Conservation (phyloP, 2,797 vertebrate species). For the Halcyon chelicuti region DNA sequence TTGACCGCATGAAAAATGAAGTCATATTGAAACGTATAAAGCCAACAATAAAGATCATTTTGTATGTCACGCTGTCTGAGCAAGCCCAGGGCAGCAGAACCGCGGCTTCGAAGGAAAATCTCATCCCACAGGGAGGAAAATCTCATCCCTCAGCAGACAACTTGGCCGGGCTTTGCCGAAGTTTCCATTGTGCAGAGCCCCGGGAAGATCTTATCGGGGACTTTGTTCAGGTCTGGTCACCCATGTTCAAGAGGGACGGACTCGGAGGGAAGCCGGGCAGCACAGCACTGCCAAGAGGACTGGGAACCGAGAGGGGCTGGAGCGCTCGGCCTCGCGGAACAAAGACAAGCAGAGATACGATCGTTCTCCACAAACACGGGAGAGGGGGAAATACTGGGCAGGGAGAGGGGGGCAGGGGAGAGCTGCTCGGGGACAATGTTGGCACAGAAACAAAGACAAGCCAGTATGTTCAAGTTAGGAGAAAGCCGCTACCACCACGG, state of each 20-base stretch:
- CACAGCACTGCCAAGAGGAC: not conserved
- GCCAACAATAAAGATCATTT: not conserved
- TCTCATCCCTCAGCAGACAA: not conserved
- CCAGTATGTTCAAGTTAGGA: rapidly evolving
- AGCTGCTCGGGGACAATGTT: not conserved
- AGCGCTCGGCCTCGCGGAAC: not conserved
- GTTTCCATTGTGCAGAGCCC: conserved; percentile 60
- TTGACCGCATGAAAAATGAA: not conserved
- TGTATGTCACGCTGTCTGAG: rapidly evolving
- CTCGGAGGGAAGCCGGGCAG: rapidly evolving
- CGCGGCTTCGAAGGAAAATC: not conserved
- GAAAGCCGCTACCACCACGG: not conserved
- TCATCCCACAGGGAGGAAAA: not conserved
- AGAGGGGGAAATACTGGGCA: not conserved
- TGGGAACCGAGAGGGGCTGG: rapidly evolving
- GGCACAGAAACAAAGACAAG: not conserved
- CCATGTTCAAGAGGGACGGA: not conserved
- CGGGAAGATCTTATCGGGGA: conserved; percentile 27
- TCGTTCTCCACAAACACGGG: not conserved
- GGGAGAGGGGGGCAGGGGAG: not conserved
- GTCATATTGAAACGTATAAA: not conserved
- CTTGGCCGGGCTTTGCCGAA: not conserved
- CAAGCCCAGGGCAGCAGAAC: not conserved
- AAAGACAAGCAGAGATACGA: not conserved
- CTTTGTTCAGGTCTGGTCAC: not conserved